Evolutionary conservation across 2,113 vertebrate genomes (phyloP), one percentile per base, ranked within the genome.

Genomic region (Mola mola): DNA sequence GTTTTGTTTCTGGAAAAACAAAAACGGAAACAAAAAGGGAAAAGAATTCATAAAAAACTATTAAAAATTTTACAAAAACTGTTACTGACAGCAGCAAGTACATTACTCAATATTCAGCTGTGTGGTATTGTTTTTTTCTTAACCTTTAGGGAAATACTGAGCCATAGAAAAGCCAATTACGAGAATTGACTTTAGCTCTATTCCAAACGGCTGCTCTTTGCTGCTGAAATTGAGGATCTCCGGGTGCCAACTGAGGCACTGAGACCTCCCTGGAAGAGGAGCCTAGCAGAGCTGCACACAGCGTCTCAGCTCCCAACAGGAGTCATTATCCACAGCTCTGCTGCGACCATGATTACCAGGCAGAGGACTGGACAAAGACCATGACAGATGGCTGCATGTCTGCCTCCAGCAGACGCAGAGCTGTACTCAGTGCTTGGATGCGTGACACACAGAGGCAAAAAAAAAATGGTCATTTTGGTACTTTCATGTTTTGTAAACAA

Each of bases 241-340:
- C 3, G 20, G 44, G 66, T 34, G 1, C 36, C 19, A 22, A 56
- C 1, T 11, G 46, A 66, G 63, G 63, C 52, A 0, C 2, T 4
- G 51, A 56, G 57, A 73, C 71, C 67, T 58, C 77, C 77, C 65
- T 46, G 49, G 28, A 66, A 51, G 74, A 60, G 36, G 15, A 51
- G 16, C 38, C 55, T 65, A 19, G 58, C 56, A n/a, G n/a, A n/a
- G n/a, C n/a, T n/a, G n/a, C n/a, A n/a, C n/a, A n/a, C n/a, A n/a
- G 50, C 6, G 52, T 36, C 72, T 66, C 72, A n/a, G 58, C 53
- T 53, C 71, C 76, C 64, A 40, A 56, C 50, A 75, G 46, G 40
- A 78, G 75, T 80, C 70, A 64, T 80, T 78, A 83, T 62, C 70
- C 46, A 51, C 36, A 21, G 51, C 40, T 68, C 46, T 47, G 49